These are phyloP conservation scores for Lerema accius DNA, from an alignment of 1,140 invertebrate species.

Conservation along the genomic window DNA sequence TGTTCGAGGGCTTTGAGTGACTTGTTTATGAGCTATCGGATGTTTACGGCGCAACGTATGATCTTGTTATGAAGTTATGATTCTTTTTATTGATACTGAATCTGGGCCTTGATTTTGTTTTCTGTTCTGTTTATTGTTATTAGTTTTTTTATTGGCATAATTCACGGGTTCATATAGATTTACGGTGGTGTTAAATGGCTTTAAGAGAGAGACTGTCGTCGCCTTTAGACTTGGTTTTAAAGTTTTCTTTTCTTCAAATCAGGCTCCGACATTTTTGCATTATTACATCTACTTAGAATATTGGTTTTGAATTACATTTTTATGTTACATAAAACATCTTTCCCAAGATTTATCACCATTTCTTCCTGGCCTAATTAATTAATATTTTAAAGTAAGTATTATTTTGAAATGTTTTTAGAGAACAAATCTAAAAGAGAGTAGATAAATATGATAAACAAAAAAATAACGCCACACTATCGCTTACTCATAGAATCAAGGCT, in stretches of 20 bases:
- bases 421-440: too few relatives aligned
- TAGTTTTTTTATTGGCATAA: constrained; percentile 23
- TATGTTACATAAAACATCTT: too few relatives aligned
- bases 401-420: too few relatives aligned
- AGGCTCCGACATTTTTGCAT: too few relatives aligned
- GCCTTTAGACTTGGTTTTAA: neutral
- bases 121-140: constrained; percentile 29
- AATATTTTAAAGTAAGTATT: too few relatives aligned
- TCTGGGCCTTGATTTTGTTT: constrained; percentile 30
- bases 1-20: constrained; percentile 25
- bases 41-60: constrained; percentile 37
- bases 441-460: too few relatives aligned
- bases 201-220: neutral
- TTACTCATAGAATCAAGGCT: too few relatives aligned
- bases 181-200: constrained; percentile 2
- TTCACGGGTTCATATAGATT: constrained; percentile 5
- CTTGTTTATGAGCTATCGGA: constrained; percentile 38
- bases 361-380: too few relatives aligned
- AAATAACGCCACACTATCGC: too few relatives aligned
- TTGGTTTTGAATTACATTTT: too few relatives aligned
- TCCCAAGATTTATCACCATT: too few relatives aligned
- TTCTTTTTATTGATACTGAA: constrained; percentile 42
- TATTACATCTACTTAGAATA: too few relatives aligned
- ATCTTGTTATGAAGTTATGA: constrained; percentile 38
- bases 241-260: neutral